Evolutionary conservation across 1,140 invertebrate species (phyloP), one percentile per base, ranked within the genome.

Genomic region (Thaumetopoea pityocampa): DNA sequence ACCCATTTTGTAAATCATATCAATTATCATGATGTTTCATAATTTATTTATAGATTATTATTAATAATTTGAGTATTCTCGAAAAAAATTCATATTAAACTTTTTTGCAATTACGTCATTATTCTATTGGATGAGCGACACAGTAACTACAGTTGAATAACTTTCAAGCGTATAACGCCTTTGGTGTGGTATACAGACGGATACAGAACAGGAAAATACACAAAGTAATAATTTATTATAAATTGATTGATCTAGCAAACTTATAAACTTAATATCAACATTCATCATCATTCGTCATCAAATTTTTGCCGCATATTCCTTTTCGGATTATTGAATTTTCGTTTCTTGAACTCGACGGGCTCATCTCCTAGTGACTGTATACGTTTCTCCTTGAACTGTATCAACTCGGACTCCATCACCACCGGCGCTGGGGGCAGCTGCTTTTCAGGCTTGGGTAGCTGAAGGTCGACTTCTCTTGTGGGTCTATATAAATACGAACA

Each of bases 271-370:
- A 16, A 17, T 7, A 23, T 6, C 6, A 17, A 17, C 17, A 34
- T 19, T 9, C 1, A 3, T n/a, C n/a, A 28, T 77, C 58, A 74
- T 29, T 92, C 88, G 50, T 90, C 88, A 35, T 87, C 86, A 2
- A 86, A 29, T 74, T 90, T 88, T 66, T 89, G 87, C 24, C 90
- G 74, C 18, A 87, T 85, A 55, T 88, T 91, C 41, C 85, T 84
- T 43, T 82, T 85, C 3, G 67, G 41, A 20, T 85, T 86, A 33
- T 82, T 80, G 17, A 91, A 72, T 70, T 91, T 92, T 37, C 90
- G 68, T 55, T 89, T 92, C 41, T 92, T 92, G 51, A 92, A 92
- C 43, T 76, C 68, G 3, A 81, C 77, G 1, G 70, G 79, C 4
- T 76, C 79, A 1, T 83, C 74, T 3, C 77, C 77, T 0, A 81